phyloP scores from a whole-genome alignment of 2,113 vertebrate species.

The Anser brachyrhynchus region DNA sequence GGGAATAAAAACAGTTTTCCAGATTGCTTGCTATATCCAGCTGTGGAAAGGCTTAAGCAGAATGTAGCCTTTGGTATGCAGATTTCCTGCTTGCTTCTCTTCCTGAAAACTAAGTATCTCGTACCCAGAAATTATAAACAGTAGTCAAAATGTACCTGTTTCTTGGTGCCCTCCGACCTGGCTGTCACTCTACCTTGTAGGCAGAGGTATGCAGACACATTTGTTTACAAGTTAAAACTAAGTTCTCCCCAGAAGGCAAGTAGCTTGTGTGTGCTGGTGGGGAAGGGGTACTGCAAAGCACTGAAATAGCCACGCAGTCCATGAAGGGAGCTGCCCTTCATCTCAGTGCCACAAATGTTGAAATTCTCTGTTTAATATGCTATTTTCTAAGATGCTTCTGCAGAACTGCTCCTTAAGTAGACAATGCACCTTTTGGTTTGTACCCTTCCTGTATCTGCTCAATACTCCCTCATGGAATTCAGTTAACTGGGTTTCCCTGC shows the following conservation, averaged over 20 bases:
- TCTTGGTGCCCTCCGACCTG: rapidly evolving
- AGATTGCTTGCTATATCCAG: not conserved
- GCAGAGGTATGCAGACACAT: no score
- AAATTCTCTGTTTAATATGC: not conserved
- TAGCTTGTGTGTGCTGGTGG: not conserved
- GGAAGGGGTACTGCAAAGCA: not conserved
- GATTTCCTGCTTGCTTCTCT: not conserved
- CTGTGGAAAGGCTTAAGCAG: not conserved
- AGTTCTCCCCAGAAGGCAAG: not conserved
- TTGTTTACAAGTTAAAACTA: not conserved
- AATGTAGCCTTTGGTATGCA: not conserved
- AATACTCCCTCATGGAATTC: not conserved
- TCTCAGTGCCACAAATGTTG: not conserved
- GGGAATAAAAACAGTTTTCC: not conserved
- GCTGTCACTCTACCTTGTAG: rapidly evolving
- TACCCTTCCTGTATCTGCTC: not conserved
- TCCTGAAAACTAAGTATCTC: not conserved
- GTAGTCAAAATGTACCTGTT: not conserved
- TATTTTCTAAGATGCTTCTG: not conserved
- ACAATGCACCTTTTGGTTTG: not conserved
- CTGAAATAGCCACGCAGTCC: not conserved
- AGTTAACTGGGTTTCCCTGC: not conserved
- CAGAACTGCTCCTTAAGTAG: not conserved
- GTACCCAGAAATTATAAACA: not conserved
- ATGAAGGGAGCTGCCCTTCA: not conserved